Evolutionary conservation across 1,140 invertebrate genomes (phyloP), one percentile per base, ranked within the genome.

Genomic region (Macrobrachium rosenbergii): DNA sequence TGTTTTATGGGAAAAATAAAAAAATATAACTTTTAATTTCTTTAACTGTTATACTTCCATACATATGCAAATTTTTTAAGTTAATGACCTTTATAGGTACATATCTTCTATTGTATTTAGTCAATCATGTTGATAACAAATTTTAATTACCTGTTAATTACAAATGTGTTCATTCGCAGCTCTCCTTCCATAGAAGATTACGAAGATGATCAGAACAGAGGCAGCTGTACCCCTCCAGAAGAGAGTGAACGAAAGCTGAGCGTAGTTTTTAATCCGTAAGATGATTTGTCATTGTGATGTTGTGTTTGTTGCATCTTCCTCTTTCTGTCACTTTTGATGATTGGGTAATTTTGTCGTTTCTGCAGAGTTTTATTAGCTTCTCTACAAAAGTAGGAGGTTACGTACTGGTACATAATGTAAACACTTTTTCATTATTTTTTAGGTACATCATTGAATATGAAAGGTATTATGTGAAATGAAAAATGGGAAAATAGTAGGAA

Each of bases 221-320:
- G 77, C 76, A 78, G 76, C 83, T 45, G 63, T 23, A 79, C 83
- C 14, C 76, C 83, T 43, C 76, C 79, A 43, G 43, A 86, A 80
- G 83, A 86, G 16, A 80, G 78, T 52, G 83, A 86, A 77, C 67
- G 77, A 12, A 86, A 86, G 67, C 76, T 86, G 63, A 86, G 58
- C 60, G 28, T 58, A 60, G 77, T 79, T 73, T 86, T 86, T 45
- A 43, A 62, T 62, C 59, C 79, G 83, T 86, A 86, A 86, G 83
- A 84, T 45, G 7, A 52, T 52, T 52, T 52, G 28, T 37, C 28
- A 37, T 3, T 37, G 12, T 52, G 21, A 21, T 82, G 14, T 82
- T 69, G 43, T 58, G 28, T 64, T 69, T 5, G 21, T 14, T 72
- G 21, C n/a, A 60, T 21, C 45, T 37, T 60, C 45, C 16, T 14